These are phyloP conservation scores for Ochotona princeps DNA, from an alignment of 2,113 vertebrate species.

Conservation along the genomic window DNA sequence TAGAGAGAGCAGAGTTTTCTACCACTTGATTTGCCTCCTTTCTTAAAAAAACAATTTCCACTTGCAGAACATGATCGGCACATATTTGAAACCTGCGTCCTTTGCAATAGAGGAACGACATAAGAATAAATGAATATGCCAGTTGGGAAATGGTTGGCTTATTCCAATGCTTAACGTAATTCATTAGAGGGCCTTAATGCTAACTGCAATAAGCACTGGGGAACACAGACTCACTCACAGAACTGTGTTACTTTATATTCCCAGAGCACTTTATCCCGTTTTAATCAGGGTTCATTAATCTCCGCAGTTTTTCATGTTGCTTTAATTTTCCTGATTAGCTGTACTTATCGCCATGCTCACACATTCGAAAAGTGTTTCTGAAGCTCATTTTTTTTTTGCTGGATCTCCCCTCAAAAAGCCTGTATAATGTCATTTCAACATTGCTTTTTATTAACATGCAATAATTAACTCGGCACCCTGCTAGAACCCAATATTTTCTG, in stretches of 20 bases:
- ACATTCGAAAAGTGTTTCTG: constrained; percentile 65
- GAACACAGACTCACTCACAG: constrained; percentile 28
- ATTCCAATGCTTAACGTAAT: constrained; percentile 71
- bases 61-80: constrained; percentile 62
- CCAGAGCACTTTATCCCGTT: constrained; percentile 59
- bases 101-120: constrained; percentile 77
- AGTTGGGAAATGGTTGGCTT: constrained; percentile 78
- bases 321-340: constrained; percentile 69
- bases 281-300: constrained; percentile 72
- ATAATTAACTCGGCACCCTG: constrained; percentile 58
- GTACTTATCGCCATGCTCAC: constrained; percentile 55
- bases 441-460: constrained; percentile 54
- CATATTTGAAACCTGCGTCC: constrained; percentile 69
- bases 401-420: not conserved
- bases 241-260: constrained; percentile 63
- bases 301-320: constrained; percentile 69
- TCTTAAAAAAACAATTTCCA: constrained; percentile 16
- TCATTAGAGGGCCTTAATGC: constrained; percentile 75
- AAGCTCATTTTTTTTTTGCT: constrained; percentile 43
- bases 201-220: constrained; percentile 69
- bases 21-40: not conserved
- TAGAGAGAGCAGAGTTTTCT: not conserved
- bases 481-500: constrained; percentile 46
- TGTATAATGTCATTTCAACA: constrained; percentile 51
- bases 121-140: constrained; percentile 67